These are phyloP conservation scores for Pandemis cinnamomeana DNA, from an alignment of 2,888 invertebrate genomes.

Conservation along the genomic window DNA sequence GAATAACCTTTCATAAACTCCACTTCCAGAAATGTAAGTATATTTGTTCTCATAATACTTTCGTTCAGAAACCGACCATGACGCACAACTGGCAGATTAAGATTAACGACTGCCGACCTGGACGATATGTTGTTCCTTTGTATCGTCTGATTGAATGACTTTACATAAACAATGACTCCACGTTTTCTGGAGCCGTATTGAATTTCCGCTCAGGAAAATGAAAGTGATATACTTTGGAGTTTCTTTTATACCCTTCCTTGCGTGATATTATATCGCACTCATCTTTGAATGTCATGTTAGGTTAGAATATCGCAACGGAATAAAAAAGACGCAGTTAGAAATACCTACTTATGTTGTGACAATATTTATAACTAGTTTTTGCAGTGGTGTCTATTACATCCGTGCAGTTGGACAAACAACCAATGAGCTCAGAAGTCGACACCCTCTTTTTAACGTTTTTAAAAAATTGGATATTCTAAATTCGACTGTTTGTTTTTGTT, in stretches of 20 bases:
- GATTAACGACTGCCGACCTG: conserved; percentile 44
- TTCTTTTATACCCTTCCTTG: conserved; percentile 26
- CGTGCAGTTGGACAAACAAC: neutral
- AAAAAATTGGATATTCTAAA: no score
- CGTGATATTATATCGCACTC: conserved; percentile 2
- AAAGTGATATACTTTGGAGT: conserved; percentile 49
- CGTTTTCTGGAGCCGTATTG: conserved; percentile 56
- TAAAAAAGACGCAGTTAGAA: neutral
- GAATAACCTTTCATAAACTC: neutral
- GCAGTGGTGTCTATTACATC: neutral
- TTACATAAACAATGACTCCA: conserved; percentile 60
- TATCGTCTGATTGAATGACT: conserved; percentile 44
- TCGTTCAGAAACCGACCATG: conserved; percentile 39
- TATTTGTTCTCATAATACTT: conserved; percentile 37
- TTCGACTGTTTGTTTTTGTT: no score
- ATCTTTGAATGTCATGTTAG: conserved; percentile 10
- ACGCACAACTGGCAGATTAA: conserved; percentile 43
- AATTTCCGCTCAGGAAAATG: conserved; percentile 56
- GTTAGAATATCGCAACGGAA: neutral
- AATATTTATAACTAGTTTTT: no score
- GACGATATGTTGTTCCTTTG: conserved; percentile 44
- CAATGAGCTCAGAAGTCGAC: no score
- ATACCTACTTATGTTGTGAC: neutral
- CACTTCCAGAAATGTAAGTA: conserved; percentile 2
- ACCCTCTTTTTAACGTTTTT: no score